phyloP scores from a whole-genome alignment of 1,140 invertebrate genomes.

The Octopus bimaculoides region DNA sequence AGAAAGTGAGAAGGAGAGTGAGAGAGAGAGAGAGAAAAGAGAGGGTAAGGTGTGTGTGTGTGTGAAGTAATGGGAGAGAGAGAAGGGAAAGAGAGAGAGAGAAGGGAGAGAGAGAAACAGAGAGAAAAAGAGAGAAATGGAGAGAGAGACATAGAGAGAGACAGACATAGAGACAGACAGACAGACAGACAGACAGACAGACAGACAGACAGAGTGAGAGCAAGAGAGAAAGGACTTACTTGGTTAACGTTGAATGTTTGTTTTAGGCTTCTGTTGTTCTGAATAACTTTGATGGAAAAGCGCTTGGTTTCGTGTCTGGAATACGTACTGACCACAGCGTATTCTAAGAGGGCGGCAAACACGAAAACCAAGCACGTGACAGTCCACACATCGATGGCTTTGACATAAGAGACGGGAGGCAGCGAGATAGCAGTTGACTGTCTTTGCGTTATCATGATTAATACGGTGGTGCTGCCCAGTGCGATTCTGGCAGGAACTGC shows the following conservation, averaged over 20 bases:
- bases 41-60: no score
- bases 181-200: no score
- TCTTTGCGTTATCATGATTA: constrained; percentile 39
- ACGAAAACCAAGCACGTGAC: constrained; percentile 82
- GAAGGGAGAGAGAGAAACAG: no score
- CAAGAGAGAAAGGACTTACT: background rate
- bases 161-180: no score
- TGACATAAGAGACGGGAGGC: constrained; percentile 62
- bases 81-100: no score
- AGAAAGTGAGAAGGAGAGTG: no score
- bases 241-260: background rate
- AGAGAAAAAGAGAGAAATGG: no score
- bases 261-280: background rate
- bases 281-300: background rate
- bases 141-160: no score
- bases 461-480: constrained; percentile 56
- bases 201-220: no score
- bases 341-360: constrained; percentile 77
- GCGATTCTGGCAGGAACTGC: constrained; percentile 64
- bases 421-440: constrained; percentile 25
- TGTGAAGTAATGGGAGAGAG: no score
- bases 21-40: no score
- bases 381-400: constrained; percentile 83
- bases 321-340: constrained; percentile 66
- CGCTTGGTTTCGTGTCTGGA: background rate